Conservation (phyloP, 2,797 vertebrate genomes). For the Spinus olivaceus region DNA sequence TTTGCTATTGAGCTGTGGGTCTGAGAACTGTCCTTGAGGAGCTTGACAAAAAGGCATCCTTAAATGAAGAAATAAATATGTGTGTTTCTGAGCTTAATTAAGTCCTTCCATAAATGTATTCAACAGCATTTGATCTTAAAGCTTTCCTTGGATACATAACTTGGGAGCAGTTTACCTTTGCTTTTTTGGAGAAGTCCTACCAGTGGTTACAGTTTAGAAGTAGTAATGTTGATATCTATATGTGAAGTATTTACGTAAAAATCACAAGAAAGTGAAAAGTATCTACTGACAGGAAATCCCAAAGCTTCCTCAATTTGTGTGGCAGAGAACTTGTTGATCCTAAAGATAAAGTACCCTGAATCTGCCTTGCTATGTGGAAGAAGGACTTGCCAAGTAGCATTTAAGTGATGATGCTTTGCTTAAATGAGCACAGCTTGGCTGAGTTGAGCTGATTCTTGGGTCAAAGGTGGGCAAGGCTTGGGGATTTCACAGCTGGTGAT, state of each 20-base stretch:
- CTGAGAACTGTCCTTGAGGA: background rate
- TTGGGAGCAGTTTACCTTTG: background rate
- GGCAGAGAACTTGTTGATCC: background rate
- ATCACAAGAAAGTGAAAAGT: background rate
- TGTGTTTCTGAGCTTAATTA: background rate
- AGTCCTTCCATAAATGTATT: background rate
- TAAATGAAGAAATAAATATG: background rate
- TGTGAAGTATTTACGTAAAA: background rate
- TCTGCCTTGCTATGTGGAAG: background rate
- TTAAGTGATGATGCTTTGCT: background rate
- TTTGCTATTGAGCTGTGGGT: background rate
- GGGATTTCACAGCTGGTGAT: background rate
- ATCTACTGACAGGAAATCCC: background rate
- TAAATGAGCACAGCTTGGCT: background rate
- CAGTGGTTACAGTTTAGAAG: background rate
- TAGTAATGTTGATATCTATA: rapidly evolving
- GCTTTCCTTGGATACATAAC: background rate
- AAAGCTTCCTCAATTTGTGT: background rate
- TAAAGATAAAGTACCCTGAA: background rate
- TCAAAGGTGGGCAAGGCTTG: background rate
- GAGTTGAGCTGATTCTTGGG: background rate
- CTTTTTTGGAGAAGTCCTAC: background rate
- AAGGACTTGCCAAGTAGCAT: background rate
- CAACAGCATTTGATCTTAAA: background rate
- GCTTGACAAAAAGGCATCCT: background rate